Conservation (phyloP, 2,113 vertebrate genomes). For the Excalfactoria chinensis region DNA sequence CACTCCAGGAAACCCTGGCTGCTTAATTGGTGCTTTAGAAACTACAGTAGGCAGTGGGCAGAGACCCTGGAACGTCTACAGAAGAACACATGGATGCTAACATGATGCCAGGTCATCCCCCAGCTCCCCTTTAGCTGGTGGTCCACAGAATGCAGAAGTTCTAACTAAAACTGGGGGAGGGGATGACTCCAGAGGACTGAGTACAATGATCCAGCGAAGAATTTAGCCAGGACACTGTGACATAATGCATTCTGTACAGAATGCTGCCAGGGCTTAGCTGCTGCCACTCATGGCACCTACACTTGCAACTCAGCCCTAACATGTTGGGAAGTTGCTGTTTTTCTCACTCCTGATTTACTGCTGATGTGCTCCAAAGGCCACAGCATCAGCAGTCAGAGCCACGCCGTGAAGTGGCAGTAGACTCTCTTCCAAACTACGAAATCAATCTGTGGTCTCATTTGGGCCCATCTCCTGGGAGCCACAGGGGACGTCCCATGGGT, state of each 20-base stretch:
- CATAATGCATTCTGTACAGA: neutral
- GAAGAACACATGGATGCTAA: neutral
- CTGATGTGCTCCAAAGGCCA: neutral
- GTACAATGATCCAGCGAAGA: neutral
- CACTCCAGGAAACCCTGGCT: neutral
- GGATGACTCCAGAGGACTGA: neutral
- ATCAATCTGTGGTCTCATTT: rapidly evolving
- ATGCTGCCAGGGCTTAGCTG: slow-evolving; percentile 1
- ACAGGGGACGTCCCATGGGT: rapidly evolving
- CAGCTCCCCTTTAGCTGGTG: neutral
- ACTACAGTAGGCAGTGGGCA: neutral
- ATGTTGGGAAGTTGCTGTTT: neutral
- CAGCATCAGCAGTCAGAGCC: neutral
- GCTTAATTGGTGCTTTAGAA: neutral
- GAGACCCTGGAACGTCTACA: rapidly evolving
- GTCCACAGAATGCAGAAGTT: neutral
- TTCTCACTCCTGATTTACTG: neutral
- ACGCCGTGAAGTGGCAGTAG: rapidly evolving
- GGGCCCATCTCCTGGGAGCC: neutral
- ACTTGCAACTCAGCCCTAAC: neutral
- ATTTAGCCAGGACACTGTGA: neutral
- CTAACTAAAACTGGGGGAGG: slow-evolving; percentile 17
- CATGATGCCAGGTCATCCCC: neutral
- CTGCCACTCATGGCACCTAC: neutral
- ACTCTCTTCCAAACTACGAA: neutral